Conservation (phyloP, 2,888 invertebrate species). For the Ormyrus thymus region DNA sequence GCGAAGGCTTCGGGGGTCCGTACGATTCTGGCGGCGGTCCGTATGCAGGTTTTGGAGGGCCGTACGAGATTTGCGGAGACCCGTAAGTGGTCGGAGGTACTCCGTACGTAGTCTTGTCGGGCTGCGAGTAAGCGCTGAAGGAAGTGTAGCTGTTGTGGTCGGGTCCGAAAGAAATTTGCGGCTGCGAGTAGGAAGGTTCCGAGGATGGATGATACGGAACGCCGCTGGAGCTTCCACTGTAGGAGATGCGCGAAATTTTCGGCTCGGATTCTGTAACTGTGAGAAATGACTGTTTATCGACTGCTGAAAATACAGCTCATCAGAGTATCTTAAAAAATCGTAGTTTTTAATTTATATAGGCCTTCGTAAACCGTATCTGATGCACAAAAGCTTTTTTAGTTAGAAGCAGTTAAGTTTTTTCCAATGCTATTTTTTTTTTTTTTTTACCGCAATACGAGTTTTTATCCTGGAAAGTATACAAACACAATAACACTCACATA, state of each 20-base stretch:
- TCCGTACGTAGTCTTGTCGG: too few relatives aligned
- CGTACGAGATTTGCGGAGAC: conserved; percentile 54
- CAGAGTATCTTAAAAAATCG: too few relatives aligned
- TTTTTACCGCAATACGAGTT: too few relatives aligned
- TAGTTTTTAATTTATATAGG: too few relatives aligned
- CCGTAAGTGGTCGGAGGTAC: conserved; percentile 35
- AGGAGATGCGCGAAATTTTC: conserved; percentile 37
- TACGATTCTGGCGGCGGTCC: conserved; percentile 60
- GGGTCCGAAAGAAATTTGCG: background rate
- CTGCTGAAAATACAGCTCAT: too few relatives aligned
- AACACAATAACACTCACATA: too few relatives aligned
- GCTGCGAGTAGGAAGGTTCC: background rate
- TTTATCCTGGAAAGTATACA: background rate
- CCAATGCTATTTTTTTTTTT: too few relatives aligned
- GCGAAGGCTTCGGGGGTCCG: conserved; percentile 27
- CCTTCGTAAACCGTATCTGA: too few relatives aligned
- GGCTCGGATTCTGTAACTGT: conserved; percentile 11
- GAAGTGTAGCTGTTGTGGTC: background rate
- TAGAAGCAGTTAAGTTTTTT: too few relatives aligned
- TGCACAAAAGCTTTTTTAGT: too few relatives aligned
- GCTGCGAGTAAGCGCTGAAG: background rate
- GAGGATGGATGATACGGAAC: too few relatives aligned
- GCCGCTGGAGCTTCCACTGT: background rate
- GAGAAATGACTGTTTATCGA: too few relatives aligned
- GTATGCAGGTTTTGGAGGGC: conserved; percentile 49